Base-by-base conservation (phyloP, 2,113 vertebrate species). In the Solea senegalensis region DNA sequence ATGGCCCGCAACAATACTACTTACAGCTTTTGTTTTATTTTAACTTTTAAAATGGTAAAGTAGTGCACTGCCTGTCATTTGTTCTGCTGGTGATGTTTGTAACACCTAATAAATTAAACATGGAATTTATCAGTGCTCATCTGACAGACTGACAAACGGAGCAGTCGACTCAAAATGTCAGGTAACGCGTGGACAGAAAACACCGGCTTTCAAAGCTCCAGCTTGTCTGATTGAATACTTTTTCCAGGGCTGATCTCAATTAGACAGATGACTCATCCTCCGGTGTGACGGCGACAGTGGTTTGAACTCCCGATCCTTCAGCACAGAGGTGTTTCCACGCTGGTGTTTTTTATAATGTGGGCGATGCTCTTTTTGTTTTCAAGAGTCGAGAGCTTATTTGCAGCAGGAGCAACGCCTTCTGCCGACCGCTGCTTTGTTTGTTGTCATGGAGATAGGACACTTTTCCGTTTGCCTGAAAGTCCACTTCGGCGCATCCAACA, bases 141-240 rank as follows among this genome's bases (percentile, higher is more conserved):
- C 34, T 49, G 46, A 15, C 13, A 14, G 14, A 12, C 14, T 14
- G 46, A 49, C 46, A 8, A 49, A 49, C 46, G 1, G 46, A 15
- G 3, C 46, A 1, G 12, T 49, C 46, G 3, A 44, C 34, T 34
- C 34, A 34, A 34, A 34, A 34, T 34, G 3, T 44, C 4, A 7
- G 43, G 43, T 44, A 11, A 44, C 34, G 34, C 2, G 34, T 34
- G 34, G 34, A 34, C 34, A 45, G 44, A 45, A 45, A 8, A 45
- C 21, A 34, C 9, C 28, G 13, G 5, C 21, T 51, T 66, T 11
- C 41, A 48, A 1, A 11, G 4, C 63, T 77, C 3, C 26, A 6
- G 34, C 55, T 27, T 9, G 1, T 21, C 72, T 81, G 63, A 75
- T 66, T 70, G 74, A 60, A 73, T 63, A 41, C 53, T 60, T 73